Base-by-base conservation (phyloP, 2,888 invertebrate species). In the Xanthorhoe spadicearia region DNA sequence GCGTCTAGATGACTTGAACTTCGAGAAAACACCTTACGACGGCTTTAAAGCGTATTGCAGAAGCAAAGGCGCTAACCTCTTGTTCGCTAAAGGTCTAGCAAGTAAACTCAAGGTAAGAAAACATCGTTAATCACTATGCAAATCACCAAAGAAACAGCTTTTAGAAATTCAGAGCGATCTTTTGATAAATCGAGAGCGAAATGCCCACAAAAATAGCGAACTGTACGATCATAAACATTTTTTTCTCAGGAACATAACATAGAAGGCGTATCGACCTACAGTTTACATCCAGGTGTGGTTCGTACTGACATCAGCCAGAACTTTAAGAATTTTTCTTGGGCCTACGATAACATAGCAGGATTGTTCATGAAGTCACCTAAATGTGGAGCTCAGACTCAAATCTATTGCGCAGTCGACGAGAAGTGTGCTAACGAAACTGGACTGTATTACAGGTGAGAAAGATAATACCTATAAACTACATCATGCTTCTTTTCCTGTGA, bases 1-100 rank as follows among this genome's bases (percentile, higher is more conserved):
- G n/a, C 88, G 95, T 75, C 94, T 95, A 19, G 93, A 95, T 17
- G 96, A 97, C 83, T 80, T 97, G 57, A 96, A 97, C 86, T 95
- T 94, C 72, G 95, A 96, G 70, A 94, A 88, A 73, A 90, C 92
- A 55, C 86, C 88, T 0, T 97, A 97, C 79, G 94, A 94, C 71
- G 89, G 95, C 1, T 85, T 94, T 15, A 89, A 89, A 61, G 96
- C 96, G 0, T 97, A 97, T 79, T 87, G 90, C 32, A 96, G 96
- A 82, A 97, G 97, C 83, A 97, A 97, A 93, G 84, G 97, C 59
- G 96, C 97, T 0, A 97, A 97, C 81, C 84, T 97, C 51, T 82
- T 97, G 51, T 97, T 97, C 78, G 94, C 96, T 0, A 94, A 89
- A 72, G 95, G 96, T 81, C 87, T 97, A 35, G 94, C 95, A 0